Base-by-base conservation (phyloP, 2,113 vertebrate species). In the Sinocyclocheilus anophthalmus region DNA sequence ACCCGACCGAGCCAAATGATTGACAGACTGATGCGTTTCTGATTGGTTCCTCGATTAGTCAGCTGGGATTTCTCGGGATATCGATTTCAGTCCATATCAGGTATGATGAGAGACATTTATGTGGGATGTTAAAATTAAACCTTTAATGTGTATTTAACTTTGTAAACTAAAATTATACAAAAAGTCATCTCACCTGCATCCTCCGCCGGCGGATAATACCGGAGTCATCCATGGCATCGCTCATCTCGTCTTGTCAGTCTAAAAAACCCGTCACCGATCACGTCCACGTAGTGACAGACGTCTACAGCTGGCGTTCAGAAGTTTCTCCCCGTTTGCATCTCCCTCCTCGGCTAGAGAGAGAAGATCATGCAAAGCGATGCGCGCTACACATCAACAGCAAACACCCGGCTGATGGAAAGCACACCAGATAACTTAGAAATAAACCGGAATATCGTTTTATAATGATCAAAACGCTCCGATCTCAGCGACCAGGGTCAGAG, bases 141-240 rank as follows among this genome's bases (percentile, higher is more conserved):
- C 10, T 50, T 3, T 50, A 50, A 13, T 0, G 12, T 13, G 13
- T 9, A 42, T 18, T 16, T 16, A 7, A 33, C 8, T 39, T 37
- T 39, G 9, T 72, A 30, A 72, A 39, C 16, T 72, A 37, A 61
- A 8, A 57, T 57, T 0, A 57, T 22, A 61, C 1, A 81, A 16
- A 33, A 50, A 24, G 53, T 18, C 22, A 10, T 83, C 92, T 93
- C 88, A 95, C 95, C 94, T 95, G 95, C 83, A 95, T 88, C 88
- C 94, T 94, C 50, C 94, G 87, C 84, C 94, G 93, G 78, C 93
- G 93, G 86, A 95, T 95, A 86, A 95, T 95, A 50, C 94, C 95
- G 9, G 94, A 94, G 67, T 95, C 95, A 85, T 95, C 95, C 93
- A 94, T 94, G 88, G 88, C 88, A 65, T 85, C 86, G 76, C 77